Conservation (phyloP, 2,113 vertebrate genomes). For the Heterocephalus glaber region DNA sequence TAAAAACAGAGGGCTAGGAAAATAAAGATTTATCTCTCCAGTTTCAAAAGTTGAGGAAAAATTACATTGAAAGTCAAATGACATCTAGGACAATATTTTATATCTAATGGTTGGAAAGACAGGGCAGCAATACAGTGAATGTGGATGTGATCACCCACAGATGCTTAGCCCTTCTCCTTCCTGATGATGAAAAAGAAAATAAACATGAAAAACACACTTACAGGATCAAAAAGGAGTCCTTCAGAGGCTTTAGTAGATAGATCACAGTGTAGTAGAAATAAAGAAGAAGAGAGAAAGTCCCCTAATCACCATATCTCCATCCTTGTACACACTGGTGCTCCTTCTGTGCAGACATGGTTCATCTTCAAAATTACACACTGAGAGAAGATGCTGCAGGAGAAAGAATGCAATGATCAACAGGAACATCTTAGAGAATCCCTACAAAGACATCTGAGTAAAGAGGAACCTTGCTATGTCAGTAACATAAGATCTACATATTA, state of each 20-base stretch:
- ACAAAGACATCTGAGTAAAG: background rate
- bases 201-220: background rate
- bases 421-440: background rate
- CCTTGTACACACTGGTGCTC: background rate
- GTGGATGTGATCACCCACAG: background rate
- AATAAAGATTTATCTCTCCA: background rate
- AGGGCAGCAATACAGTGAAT: background rate
- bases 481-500: too few relatives aligned
- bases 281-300: background rate
- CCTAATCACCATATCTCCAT: background rate
- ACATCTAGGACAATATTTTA: background rate
- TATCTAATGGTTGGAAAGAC: background rate
- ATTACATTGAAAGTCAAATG: background rate
- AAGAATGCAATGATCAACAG: background rate
- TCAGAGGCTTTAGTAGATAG: background rate
- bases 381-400: background rate
- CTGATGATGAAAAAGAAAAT: background rate
- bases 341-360: background rate
- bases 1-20: background rate
- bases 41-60: background rate
- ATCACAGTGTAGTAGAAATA: background rate
- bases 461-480: background rate
- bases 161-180: background rate
- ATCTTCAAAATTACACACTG: background rate
- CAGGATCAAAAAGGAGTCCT: background rate